Evolutionary conservation across 1,140 invertebrate genomes (phyloP).

Genomic region (Dendrolimus punctatus): DNA sequence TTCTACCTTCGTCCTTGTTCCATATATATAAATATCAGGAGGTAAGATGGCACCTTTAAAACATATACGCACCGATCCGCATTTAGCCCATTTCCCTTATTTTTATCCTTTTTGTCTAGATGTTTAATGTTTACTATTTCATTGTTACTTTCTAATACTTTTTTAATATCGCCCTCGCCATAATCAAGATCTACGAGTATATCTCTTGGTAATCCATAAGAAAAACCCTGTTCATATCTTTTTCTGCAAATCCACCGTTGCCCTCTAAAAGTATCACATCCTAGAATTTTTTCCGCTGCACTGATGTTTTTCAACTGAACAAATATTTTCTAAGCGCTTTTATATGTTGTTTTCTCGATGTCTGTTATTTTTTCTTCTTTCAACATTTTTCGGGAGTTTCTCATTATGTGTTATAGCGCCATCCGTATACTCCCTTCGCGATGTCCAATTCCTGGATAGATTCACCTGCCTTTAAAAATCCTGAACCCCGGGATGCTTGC

Average conservation of each 20-base stretch:
- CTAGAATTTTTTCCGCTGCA: slow-evolving; percentile 1
- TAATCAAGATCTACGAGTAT: slow-evolving; percentile 15
- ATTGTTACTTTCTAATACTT: not conserved
- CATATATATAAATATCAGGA: slow-evolving; percentile 10
- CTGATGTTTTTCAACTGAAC: no score
- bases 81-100: slow-evolving; percentile 3
- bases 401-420: no score
- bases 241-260: slow-evolving; percentile 5
- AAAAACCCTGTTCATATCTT: slow-evolving; percentile 7
- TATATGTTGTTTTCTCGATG: no score
- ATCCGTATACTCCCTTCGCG: no score
- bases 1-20: slow-evolving; percentile 17
- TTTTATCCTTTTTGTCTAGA: slow-evolving; percentile 4
- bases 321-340: no score
- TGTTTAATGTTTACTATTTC: slow-evolving; percentile 2
- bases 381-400: no score
- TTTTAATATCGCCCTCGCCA: slow-evolving; percentile 8
- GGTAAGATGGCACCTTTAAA: slow-evolving; percentile 16
- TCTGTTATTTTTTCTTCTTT: no score
- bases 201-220: slow-evolving; percentile 16
- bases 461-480: no score
- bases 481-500: no score
- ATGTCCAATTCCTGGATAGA: no score
- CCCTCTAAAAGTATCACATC: not conserved
- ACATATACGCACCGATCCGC: slow-evolving; percentile 14